Evolutionary conservation across 2,797 vertebrate genomes (phyloP).

Genomic region (Bufotes viridis): DNA sequence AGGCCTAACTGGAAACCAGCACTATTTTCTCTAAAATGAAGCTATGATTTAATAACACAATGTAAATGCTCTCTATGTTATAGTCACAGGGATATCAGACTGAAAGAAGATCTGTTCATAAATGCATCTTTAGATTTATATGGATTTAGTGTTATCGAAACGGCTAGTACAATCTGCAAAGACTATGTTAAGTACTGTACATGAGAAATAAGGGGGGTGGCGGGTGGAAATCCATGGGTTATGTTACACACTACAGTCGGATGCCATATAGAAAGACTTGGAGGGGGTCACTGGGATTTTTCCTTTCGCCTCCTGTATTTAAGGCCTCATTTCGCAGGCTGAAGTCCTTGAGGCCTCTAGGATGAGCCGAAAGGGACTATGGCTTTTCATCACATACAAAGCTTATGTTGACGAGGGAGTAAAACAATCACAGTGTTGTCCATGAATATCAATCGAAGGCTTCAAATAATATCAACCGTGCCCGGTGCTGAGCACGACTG

Average conservation of each 20-base stretch:
- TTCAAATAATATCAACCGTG: not conserved
- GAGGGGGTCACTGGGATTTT: not conserved
- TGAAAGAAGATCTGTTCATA: not conserved
- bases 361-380: not conserved
- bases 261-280: not conserved
- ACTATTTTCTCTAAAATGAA: not conserved
- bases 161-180: not conserved
- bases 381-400: constrained; percentile 6
- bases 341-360: not conserved
- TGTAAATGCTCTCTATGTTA: not conserved
- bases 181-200: not conserved
- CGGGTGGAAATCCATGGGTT: not conserved
- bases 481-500: not conserved
- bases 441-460: not conserved
- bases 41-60: not conserved
- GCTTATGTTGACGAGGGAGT: not conserved
- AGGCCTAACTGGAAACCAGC: not conserved
- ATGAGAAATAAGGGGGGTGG: not conserved
- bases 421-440: constrained; percentile 25
- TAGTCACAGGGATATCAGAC: not conserved
- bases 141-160: constrained; percentile 16
- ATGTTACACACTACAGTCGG: not conserved
- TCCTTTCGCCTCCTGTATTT: not conserved
- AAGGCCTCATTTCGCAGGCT: not conserved
- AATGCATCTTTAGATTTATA: not conserved